Evolutionary conservation across 92 coral and sea anemone species (phyloP), one percentile per base, ranked within the genome.

Genomic region (Galaxea fascicularis): DNA sequence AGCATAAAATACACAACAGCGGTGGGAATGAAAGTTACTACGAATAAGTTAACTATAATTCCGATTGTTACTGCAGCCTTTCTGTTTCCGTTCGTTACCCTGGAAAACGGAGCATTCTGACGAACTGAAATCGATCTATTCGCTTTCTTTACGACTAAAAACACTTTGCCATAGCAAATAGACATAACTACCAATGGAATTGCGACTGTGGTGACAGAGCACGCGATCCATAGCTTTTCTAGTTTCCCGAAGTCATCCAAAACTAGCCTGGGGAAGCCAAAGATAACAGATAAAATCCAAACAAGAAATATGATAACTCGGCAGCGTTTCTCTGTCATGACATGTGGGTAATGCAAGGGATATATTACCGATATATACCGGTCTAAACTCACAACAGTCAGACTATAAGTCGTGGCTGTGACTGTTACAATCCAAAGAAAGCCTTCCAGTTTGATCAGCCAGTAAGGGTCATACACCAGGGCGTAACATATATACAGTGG

Each of bases 401-500:
- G 76, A 44, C 91, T 91, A 54, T 82, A 82, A 3, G 94, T 91
- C 26, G 94, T 82, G 0, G 94, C 91, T 20, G 91, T 83, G 4
- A 91, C 71, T 41, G 91, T 91, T 27, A 76, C 80, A 30, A 91
- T 85, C 94, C 94, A 91, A n/a, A 77, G 73, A 73, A 74, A 91
- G 53, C 82, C 86, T 57, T 91, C 94, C 3, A 79, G 68, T 44
- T 82, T 78, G 49, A 79, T 60, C 12, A 80, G 68, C 67, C 85
- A 63, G 13, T 30, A 65, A 9, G 66, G 51, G 1, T 82, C 67
- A 25, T 49, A 65, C 12, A 21, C 29, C 8, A 72, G 53, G 0
- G 76, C 75, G 7, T 82, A 31, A 35, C 89, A 58, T 16, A 77
- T 28, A 76, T 91, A 91, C 15, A 91, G 35, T 8, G 86, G 78